These are phyloP conservation scores for Prunella himalayana DNA, from an alignment of 2,113 vertebrate genomes.

Conservation along the genomic window DNA sequence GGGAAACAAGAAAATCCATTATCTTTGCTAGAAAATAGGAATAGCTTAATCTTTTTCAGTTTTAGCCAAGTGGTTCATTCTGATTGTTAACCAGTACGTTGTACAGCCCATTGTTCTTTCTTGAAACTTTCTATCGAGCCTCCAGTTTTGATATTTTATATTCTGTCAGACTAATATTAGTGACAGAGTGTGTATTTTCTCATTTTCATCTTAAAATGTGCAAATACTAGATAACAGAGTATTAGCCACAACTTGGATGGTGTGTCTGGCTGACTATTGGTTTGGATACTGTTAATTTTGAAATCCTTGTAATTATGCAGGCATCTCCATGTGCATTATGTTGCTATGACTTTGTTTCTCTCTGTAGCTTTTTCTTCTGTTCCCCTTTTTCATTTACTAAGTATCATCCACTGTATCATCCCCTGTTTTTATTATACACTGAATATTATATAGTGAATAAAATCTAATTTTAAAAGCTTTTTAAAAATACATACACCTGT, in stretches of 20 bases:
- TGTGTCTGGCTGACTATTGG: background rate
- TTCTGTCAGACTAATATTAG: background rate
- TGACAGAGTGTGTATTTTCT: background rate
- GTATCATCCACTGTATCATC: background rate
- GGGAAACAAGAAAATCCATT: slow-evolving; percentile 3
- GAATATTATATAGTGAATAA: background rate
- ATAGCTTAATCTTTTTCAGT: slow-evolving; percentile 3
- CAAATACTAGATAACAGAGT: background rate
- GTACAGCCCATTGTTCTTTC: background rate
- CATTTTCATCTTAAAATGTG: slow-evolving; percentile 8
- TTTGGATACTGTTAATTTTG: background rate
- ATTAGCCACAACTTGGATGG: background rate
- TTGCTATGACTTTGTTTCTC: background rate
- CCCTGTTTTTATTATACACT: background rate
- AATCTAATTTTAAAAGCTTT: background rate
- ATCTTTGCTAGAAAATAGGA: slow-evolving; percentile 12
- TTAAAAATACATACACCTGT: background rate
- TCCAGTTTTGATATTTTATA: background rate
- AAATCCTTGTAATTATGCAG: background rate
- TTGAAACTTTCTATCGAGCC: background rate
- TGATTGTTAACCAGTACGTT: background rate
- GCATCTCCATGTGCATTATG: background rate
- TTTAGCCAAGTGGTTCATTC: slow-evolving; percentile 11
- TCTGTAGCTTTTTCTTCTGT: background rate
- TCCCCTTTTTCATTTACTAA: background rate